Evolutionary conservation across 2,888 invertebrate species (phyloP), one percentile per base, ranked within the genome.

Genomic region (Timandra comae): DNA sequence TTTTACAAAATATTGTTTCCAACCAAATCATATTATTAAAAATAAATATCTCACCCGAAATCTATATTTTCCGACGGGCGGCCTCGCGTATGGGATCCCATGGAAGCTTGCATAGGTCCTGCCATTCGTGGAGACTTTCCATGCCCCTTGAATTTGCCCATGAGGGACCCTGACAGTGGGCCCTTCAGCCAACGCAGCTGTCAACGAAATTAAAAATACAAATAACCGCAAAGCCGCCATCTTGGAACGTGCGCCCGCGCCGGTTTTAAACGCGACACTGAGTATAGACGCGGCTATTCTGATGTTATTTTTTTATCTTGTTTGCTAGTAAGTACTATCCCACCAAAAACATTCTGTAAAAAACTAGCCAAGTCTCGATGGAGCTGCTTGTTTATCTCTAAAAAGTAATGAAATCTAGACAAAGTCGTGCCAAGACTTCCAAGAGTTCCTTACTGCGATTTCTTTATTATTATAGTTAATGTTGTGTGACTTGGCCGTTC

Each of bases 41-140:
- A 26, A 25, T 4, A 7, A 25, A 59, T n/a, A n/a, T n/a, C 69
- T 57, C 52, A 77, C 77, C 61, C 88, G 76, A 57, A 90, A 90
- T 46, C 90, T 67, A 23, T 82, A 69, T 41, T 86, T 78, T 2
- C 88, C 88, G 7, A 88, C 58, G 0, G 91, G 90, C 8, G 90
- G 88, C 32, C 84, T 61, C 0, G 90, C 90, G 47, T 89, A 91
- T 0, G 90, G 91, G 33, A 91, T 75, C 0, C 90, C 90, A 44
- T 88, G 79, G 49, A 88, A 91, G 9, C 88, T 87, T 4, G 84
- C 86, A 45, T 76, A 88, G 1, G 55, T 52, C 46, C 79, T 49
- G 10, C 74, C 66, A 32, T 63, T 56, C 5, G 61, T 55, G 0
- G 76, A 69, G 3, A 52, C 41, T 25, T 61, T 63, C 76, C 75